A percentile compares a stretch with the other conserved stretches of the same genome.
phyloP scores from a whole-genome alignment of 2,797 vertebrate species.

The Chelon auratus region DNA sequence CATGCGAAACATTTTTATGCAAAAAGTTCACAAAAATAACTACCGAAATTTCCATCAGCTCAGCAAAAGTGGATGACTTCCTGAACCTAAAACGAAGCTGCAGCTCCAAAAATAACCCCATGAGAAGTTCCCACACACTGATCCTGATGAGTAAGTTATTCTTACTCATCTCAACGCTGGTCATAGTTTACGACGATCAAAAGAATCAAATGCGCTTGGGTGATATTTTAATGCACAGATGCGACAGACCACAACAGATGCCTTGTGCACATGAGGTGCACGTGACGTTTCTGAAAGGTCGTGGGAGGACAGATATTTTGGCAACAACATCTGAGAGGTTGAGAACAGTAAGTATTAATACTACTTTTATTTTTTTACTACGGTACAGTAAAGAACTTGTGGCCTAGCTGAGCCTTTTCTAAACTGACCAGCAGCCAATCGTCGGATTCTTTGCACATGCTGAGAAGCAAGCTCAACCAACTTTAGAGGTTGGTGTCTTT shows the following conservation, averaged over 20 bases:
- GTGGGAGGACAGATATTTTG: background rate
- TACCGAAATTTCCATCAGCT: slow-evolving; percentile 52
- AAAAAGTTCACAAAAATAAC: slow-evolving; percentile 45
- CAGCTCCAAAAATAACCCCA: slow-evolving; percentile 61
- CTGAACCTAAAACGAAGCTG: slow-evolving; percentile 36
- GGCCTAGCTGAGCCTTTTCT: background rate
- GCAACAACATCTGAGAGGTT: slow-evolving; percentile 1
- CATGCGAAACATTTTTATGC: slow-evolving; percentile 4
- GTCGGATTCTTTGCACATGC: background rate
- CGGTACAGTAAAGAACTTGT: background rate
- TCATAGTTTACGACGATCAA: background rate
- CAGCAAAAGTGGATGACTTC: slow-evolving; percentile 37
- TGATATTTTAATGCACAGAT: background rate
- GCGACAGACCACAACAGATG: slow-evolving; percentile 1
- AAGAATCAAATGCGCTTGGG: slow-evolving; percentile 1
- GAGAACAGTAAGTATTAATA: background rate
- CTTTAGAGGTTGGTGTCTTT: background rate
- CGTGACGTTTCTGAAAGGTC: slow-evolving; percentile 40
- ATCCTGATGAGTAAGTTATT: background rate
- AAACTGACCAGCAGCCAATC: background rate
- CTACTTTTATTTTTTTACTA: background rate
- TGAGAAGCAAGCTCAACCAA: background rate
- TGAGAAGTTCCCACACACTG: slow-evolving; percentile 65
- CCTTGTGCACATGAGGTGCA: slow-evolving; percentile 4
- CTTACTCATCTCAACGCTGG: slow-evolving; percentile 15